These are phyloP conservation scores for Troides aeacus DNA, from an alignment of 2,888 invertebrate genomes.

Conservation along the genomic window DNA sequence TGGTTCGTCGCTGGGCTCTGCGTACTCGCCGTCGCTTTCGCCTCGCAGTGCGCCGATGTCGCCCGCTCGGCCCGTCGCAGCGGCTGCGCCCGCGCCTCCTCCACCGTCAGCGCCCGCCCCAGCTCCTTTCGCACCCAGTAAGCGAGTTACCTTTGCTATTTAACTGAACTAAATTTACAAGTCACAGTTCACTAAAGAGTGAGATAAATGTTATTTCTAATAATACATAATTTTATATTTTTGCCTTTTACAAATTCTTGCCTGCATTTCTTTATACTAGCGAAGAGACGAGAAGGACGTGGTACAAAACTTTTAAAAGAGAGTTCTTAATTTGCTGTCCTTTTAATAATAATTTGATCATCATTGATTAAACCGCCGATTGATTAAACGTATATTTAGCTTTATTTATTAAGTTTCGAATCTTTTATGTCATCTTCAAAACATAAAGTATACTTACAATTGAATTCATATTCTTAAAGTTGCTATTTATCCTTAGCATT, in stretches of 20 bases:
- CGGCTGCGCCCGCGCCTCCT: conserved; percentile 46
- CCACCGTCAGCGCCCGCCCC: conserved; percentile 44
- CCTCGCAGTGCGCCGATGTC: conserved; percentile 76
- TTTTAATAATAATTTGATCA: neutral
- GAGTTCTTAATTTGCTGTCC: neutral
- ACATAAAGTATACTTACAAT: neutral
- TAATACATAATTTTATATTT: neutral
- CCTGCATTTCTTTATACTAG: too few relatives aligned
- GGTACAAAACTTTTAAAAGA: neutral
- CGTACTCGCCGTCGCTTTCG: conserved; percentile 73
- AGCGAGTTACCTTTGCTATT: conserved; percentile 76
- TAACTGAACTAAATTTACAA: conserved; percentile 37
- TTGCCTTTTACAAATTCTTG: neutral
- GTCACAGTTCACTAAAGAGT: neutral
- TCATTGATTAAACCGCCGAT: neutral
- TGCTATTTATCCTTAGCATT: too few relatives aligned
- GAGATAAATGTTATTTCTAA: neutral
- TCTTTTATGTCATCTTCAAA: neutral
- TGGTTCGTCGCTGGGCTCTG: conserved; percentile 80
- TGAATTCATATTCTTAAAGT: neutral
- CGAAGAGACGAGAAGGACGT: too few relatives aligned
- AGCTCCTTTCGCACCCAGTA: conserved; percentile 55
- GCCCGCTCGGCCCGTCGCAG: conserved; percentile 63
- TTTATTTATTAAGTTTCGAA: neutral
- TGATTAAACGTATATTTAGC: neutral